A percentile compares a stretch with the other conserved stretches of the same genome.
Conservation (phyloP, 2,797 vertebrate species). For the Myioborus miniatus region DNA sequence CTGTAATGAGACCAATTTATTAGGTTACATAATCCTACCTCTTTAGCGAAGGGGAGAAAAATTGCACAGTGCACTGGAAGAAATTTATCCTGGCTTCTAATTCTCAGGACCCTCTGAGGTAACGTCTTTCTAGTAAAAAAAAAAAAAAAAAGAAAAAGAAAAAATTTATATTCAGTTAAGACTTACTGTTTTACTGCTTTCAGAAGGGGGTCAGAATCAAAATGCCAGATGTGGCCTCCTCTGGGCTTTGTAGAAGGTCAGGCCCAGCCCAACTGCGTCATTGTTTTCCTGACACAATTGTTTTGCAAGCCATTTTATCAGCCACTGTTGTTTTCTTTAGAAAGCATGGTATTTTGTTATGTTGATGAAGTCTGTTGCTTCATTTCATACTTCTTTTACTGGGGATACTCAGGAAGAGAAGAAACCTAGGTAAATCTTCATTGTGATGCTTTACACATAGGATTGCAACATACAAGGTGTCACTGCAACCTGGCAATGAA, state of each 20-base stretch:
- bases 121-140: not conserved
- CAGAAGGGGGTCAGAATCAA: not conserved
- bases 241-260: conserved; percentile 9
- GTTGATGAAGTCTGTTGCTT: not conserved
- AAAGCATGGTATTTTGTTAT: not conserved
- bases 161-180: not conserved
- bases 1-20: conserved; percentile 93
- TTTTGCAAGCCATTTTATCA: not conserved
- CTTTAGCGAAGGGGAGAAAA: conserved; percentile 27
- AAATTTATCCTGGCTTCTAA: conserved; percentile 18
- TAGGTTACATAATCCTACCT: conserved; percentile 88
- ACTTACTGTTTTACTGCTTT: not conserved
- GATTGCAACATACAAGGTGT: not conserved
- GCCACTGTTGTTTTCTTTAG: not conserved
- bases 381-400: not conserved
- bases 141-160: not conserved
- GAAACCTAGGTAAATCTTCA: not conserved
- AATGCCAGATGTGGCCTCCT: not conserved
- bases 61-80: not conserved
- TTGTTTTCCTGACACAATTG: not conserved
- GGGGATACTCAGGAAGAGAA: not conserved
- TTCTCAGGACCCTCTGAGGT: conserved; percentile 49
- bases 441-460: not conserved
- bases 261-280: not conserved
- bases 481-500: not conserved